A percentile compares a stretch with the other conserved stretches of the same genome.
Conservation (phyloP, 2,797 vertebrate genomes). For the Odontamblyopus lacepedii region DNA sequence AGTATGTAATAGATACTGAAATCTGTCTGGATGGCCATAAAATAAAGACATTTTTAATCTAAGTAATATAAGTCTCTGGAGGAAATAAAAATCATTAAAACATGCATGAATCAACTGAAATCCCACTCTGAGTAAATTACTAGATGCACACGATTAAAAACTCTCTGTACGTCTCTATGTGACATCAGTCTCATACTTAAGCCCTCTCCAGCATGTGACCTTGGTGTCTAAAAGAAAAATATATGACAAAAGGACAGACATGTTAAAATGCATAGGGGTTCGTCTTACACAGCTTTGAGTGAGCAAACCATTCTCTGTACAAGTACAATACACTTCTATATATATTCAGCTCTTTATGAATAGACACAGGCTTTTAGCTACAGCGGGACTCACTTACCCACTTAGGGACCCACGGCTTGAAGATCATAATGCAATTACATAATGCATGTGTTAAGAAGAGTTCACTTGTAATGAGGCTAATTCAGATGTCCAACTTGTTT, state of each 20-base stretch:
- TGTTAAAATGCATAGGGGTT: background rate
- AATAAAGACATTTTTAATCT: too few relatives aligned
- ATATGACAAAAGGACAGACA: background rate
- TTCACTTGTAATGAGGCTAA: conserved; percentile 51
- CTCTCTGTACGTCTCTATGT: too few relatives aligned
- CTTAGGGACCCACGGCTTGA: conserved; percentile 45
- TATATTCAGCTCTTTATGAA: conserved; percentile 25
- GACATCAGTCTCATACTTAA: too few relatives aligned
- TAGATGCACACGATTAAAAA: too few relatives aligned
- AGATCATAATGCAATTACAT: conserved; percentile 56
- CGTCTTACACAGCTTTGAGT: conserved; percentile 25
- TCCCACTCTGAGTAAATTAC: too few relatives aligned
- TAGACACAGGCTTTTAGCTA: conserved; percentile 35
- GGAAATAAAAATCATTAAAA: too few relatives aligned
- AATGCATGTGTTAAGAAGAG: conserved; percentile 47
- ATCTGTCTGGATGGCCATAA: background rate
- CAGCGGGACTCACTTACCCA: conserved; percentile 56
- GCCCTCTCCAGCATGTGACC: background rate
- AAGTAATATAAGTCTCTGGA: too few relatives aligned
- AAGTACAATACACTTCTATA: conserved; percentile 20
- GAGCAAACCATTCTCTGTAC: conserved; percentile 44
- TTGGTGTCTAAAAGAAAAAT: background rate
- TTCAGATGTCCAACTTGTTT: conserved; percentile 51
- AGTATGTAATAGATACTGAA: background rate
- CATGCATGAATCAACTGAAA: too few relatives aligned